These are phyloP conservation scores for Ctenochaetus hawaiiensis DNA, from an alignment of 2,797 vertebrate genomes.

Conservation along the genomic window DNA sequence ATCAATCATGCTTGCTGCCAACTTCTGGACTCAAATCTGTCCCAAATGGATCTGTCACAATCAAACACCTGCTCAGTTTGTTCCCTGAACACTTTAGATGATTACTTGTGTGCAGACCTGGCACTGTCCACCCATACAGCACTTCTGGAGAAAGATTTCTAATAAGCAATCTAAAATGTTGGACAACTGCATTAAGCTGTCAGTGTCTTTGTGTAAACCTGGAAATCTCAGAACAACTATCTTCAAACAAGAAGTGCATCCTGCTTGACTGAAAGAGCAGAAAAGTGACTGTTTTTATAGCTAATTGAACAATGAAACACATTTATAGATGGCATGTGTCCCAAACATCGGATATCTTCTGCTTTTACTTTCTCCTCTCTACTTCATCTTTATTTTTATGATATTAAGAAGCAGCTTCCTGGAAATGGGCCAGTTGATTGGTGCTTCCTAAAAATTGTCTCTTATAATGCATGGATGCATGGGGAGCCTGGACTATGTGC, in stretches of 20 bases:
- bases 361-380: not conserved
- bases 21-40: constrained; percentile 64
- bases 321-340: not conserved
- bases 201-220: constrained; percentile 21
- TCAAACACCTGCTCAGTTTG: constrained; percentile 72
- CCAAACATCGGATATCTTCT: not conserved
- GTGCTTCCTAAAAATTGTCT: not conserved
- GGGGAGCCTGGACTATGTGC: not conserved
- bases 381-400: not conserved
- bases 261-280: not conserved
- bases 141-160: constrained; percentile 60
- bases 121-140: constrained; percentile 37
- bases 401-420: no score
- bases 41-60: constrained; percentile 62
- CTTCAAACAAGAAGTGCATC: constrained; percentile 18
- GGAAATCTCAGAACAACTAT: not conserved
- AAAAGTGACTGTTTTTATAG: constrained; percentile 7
- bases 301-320: not conserved
- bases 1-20: constrained; percentile 61
- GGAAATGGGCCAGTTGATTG: no score
- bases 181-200: constrained; percentile 23
- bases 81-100: constrained; percentile 63
- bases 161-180: constrained; percentile 64
- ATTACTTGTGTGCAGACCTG: constrained; percentile 67
- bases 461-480: not conserved